Evolutionary conservation across 2,113 vertebrate species (phyloP).

Genomic region (Desmodus rotundus): DNA sequence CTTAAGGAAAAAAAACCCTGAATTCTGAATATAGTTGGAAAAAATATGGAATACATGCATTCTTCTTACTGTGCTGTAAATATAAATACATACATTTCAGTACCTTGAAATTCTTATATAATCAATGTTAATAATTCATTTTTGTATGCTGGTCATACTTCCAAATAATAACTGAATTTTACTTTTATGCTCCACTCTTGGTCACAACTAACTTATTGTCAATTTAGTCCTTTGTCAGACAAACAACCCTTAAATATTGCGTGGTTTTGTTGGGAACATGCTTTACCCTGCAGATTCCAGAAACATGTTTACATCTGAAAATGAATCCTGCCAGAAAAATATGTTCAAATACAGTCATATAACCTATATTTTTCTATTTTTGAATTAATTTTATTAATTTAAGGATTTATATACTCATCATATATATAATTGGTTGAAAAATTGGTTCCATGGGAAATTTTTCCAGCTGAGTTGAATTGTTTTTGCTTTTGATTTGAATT

Average conservation of each 20-base stretch:
- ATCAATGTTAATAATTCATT: neutral
- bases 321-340: constrained; percentile 17
- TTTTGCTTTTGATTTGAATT: no score
- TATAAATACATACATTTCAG: neutral
- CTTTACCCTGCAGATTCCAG: constrained; percentile 9
- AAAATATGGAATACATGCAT: neutral
- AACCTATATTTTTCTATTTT: constrained; percentile 24
- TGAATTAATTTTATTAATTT: constrained; percentile 29
- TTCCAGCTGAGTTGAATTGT: neutral
- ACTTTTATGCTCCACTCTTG: neutral
- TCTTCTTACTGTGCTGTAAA: neutral
- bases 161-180: neutral
- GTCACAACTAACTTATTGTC: neutral
- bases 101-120: neutral
- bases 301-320: constrained; percentile 44
- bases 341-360: neutral
- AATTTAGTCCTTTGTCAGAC: constrained; percentile 32
- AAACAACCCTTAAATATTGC: constrained; percentile 33
- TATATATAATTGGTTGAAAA: constrained; percentile 6
- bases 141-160: neutral
- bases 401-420: neutral
- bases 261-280: constrained; percentile 54
- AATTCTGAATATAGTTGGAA: neutral
- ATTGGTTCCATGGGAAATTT: neutral
- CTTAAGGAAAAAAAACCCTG: neutral